phyloP scores from a whole-genome alignment of 2,888 invertebrate species.

The Boloria euphrosyne region DNA sequence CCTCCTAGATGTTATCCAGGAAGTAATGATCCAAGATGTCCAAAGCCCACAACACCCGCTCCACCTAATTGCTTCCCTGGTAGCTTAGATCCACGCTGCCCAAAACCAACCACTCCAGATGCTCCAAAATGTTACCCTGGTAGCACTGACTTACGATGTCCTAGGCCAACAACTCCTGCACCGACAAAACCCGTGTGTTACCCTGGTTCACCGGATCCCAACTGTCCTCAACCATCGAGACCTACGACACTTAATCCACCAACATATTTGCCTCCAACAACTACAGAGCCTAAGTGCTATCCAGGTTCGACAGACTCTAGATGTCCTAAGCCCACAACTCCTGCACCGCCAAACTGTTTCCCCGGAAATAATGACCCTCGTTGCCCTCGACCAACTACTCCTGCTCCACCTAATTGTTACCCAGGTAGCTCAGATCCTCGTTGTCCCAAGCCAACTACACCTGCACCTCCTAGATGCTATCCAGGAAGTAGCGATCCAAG shows the following conservation, averaged over 20 bases:
- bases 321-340: constrained; percentile 37
- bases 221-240: constrained; percentile 48
- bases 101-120: constrained; percentile 46
- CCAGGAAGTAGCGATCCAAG: constrained; percentile 46
- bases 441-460: constrained; percentile 48
- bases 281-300: too few relatives aligned
- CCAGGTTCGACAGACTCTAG: too few relatives aligned
- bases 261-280: too few relatives aligned
- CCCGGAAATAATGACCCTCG: constrained; percentile 53
- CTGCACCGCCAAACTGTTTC: constrained; percentile 34
- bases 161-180: constrained; percentile 41
- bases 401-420: constrained; percentile 47
- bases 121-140: constrained; percentile 55
- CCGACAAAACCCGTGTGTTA: constrained; percentile 38
- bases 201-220: constrained; percentile 47
- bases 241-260: constrained; percentile 17
- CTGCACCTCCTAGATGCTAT: constrained; percentile 40
- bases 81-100: constrained; percentile 57
- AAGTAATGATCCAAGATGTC: constrained; percentile 54
- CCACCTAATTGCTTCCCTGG: constrained; percentile 57
- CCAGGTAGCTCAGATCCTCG: constrained; percentile 49
- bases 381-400: constrained; percentile 51
- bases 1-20: constrained; percentile 51
- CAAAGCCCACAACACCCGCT: constrained; percentile 52
- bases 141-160: constrained; percentile 49